Evolutionary conservation across 2,888 invertebrate species (phyloP), one percentile per base, ranked within the genome.

Genomic region (Melinopterus prodromus): DNA sequence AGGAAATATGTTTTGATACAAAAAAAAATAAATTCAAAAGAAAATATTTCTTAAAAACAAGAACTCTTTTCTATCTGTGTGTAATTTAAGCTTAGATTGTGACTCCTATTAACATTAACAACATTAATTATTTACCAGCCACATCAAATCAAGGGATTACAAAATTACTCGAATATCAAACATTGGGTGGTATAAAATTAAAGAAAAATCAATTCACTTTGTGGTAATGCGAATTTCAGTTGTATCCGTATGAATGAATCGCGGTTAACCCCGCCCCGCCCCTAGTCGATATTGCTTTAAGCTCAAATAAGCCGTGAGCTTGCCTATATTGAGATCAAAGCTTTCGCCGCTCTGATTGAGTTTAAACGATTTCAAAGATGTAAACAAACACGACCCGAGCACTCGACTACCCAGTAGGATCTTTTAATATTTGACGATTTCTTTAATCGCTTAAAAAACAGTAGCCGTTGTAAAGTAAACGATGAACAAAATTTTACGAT

Each of bases 241-340:
- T 53, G 53, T 53, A 53, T 53, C 9, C 53, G 2, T 53, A 12
- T 53, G 53, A 53, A 3, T 1, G 12, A 53, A 53, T 53, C 7
- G 53, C 53, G 53, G 53, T 53, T 53, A 53, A 12, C 53, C 53
- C 53, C 7, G 53, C 53, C 5, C 53, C 12, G 12, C 53, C 2
- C 12, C 53, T 36, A 36, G 7, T 15, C 74, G 74, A 74, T 74
- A 74, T 74, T 74, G 74, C 74, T 35, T 74, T 74, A 74, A 74
- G 74, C 74, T 26, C 36, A 74, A 74, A 74, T 74, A 74, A 74
- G 74, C 74, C 74, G 35, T 26, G 35, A 37, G 36, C 74, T 36
- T 36, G 74, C 74, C 37, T 36, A 35, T 74, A 74, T 74, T 12
- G 74, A 74, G 74, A 74, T 74, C 74, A 74, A 74, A 74, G 74